phyloP scores from a whole-genome alignment of 2,113 vertebrate species.

The Micronycteris hirsuta region DNA sequence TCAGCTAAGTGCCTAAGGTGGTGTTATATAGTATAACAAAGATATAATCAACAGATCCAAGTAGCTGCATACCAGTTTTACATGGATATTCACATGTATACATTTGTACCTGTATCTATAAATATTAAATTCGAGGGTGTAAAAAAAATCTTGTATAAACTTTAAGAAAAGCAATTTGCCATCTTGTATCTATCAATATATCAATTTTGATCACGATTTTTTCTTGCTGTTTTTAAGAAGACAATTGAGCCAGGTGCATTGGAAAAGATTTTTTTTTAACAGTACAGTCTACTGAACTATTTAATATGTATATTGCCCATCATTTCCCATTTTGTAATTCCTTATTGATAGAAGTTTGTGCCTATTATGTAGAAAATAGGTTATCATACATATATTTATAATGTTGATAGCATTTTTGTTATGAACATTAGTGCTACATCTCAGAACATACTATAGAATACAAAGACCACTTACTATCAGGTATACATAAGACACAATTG shows the following conservation, averaged over 20 bases:
- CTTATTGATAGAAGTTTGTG: conserved; percentile 57
- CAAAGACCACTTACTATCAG: conserved; percentile 75
- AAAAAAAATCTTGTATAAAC: conserved; percentile 58
- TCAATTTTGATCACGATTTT: conserved; percentile 42
- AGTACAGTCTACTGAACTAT: conserved; percentile 12
- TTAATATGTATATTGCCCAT: conserved; percentile 36
- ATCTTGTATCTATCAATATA: conserved; percentile 26
- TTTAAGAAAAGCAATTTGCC: conserved; percentile 43
- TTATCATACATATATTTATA: conserved; percentile 40
- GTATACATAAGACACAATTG: conserved; percentile 67
- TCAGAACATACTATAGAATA: conserved; percentile 66
- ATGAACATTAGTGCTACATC: conserved; percentile 52
- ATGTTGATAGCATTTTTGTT: conserved; percentile 51
- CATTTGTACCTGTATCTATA: conserved; percentile 31
- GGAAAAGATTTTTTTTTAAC: conserved; percentile 34
- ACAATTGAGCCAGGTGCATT: conserved; percentile 29
- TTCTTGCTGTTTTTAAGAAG: conserved; percentile 44
- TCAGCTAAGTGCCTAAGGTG: conserved; percentile 13
- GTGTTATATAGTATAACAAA: conserved; percentile 11
- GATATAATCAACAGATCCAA: conserved; percentile 38
- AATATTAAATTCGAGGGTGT: conserved; percentile 50
- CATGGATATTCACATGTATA: conserved; percentile 28
- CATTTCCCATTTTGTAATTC: conserved; percentile 50
- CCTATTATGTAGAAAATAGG: conserved; percentile 53
- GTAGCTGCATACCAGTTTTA: conserved; percentile 43